A percentile compares a stretch with the other conserved stretches of the same genome.
Evolutionary conservation across 2,888 invertebrate species (phyloP).

Genomic region (Drosophila birchii): DNA sequence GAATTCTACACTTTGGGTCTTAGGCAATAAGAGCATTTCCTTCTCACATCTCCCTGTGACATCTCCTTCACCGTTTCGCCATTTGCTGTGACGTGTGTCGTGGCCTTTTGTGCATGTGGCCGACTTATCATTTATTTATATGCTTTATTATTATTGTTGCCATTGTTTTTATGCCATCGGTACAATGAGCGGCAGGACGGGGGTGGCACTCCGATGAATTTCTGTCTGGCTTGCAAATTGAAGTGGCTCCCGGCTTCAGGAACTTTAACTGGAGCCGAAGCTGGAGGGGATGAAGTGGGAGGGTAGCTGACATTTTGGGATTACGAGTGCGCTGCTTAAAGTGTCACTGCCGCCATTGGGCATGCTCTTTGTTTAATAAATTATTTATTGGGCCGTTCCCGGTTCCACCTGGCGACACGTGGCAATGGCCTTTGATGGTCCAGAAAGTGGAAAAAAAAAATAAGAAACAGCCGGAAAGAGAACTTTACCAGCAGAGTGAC

Average conservation of each 20-base stretch:
- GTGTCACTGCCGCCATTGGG: slow-evolving; percentile 76
- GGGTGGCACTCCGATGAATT: slow-evolving; percentile 28
- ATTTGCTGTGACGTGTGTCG: slow-evolving; percentile 28
- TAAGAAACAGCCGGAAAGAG: slow-evolving; percentile 1
- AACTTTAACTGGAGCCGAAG: neutral
- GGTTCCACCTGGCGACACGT: slow-evolving; percentile 14
- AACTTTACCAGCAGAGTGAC: slow-evolving; percentile 9
- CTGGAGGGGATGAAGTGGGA: neutral
- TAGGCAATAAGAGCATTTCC: slow-evolving; percentile 2
- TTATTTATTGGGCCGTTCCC: slow-evolving; percentile 63
- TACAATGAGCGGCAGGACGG: slow-evolving; percentile 24
- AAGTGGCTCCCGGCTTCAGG: slow-evolving; percentile 26
- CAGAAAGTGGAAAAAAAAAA: neutral
- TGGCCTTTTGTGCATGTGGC: slow-evolving; percentile 64
- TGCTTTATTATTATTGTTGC: slow-evolving; percentile 65
- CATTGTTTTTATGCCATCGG: slow-evolving; percentile 39
- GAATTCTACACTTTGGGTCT: neutral
- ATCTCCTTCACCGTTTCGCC: slow-evolving; percentile 48
- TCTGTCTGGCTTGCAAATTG: slow-evolving; percentile 44
- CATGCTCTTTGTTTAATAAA: slow-evolving; percentile 77
- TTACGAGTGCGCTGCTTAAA: slow-evolving; percentile 61
- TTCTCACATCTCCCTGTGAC: slow-evolving; percentile 32
- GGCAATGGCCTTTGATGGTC: slow-evolving; percentile 39
- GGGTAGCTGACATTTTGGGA: slow-evolving; percentile 28
- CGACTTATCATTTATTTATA: slow-evolving; percentile 74